Base-by-base conservation (phyloP, 2,888 invertebrate species). In the Tubiluchus corallicola region DNA sequence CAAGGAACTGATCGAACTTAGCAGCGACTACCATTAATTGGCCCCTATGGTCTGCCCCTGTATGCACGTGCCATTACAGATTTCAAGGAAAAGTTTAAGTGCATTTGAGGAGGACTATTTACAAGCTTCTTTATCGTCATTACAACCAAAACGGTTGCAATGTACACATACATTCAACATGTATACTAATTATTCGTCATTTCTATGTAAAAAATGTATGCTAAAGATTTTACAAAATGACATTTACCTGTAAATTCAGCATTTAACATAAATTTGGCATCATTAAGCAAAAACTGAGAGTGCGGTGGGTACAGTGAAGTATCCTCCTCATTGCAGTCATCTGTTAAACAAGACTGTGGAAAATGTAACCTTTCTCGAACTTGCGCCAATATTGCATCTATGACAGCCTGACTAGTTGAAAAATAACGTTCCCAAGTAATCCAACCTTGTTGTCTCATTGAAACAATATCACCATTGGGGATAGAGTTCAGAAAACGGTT, bases 211-310 rank as follows among this genome's bases (percentile, higher is more conserved):
- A n/a, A n/a, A n/a, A n/a, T n/a, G n/a, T n/a, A n/a, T n/a, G 88
- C 65, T 83, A 90, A 49, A 90, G 66, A 55, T 76, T 74, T 61
- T 90, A 90, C 0, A 90, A 90, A 65, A 90, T 84, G 13, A 77
- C 76, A 79, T 82, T 82, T 53, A 80, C 78, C 59, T 90, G 90
- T 88, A 88, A 90, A 41, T 55, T n/a, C n/a, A n/a, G n/a, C n/a
- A n/a, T n/a, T n/a, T n/a, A n/a, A n/a, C n/a, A n/a, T n/a, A n/a
- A n/a, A n/a, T n/a, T n/a, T n/a, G n/a, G n/a, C n/a, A n/a, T n/a
- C n/a, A n/a, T n/a, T n/a, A n/a, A n/a, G n/a, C 74, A 73, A 61
- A 76, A 98, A 1, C 77, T 71, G 1, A 82, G 79, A 51, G 94
- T 94, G 0, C 87, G 73, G 61, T 87, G 77, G 74, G 55, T 83